Conservation (phyloP, 2,797 vertebrate genomes). For the Mallotus villosus region DNA sequence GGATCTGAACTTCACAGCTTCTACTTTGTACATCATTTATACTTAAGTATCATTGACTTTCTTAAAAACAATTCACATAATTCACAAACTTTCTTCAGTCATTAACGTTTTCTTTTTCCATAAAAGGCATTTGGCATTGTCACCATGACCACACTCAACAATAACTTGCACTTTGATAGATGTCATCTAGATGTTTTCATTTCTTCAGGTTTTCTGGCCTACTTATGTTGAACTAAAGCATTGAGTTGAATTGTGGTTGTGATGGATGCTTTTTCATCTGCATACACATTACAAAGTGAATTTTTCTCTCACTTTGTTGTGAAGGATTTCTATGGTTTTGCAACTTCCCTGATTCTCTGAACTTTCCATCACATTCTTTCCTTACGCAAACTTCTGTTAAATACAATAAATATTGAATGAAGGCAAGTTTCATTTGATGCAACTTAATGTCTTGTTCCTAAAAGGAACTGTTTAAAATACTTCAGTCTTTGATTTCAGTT, state of each 20-base stretch:
- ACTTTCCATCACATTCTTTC: conserved; percentile 34
- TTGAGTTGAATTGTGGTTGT: conserved; percentile 26
- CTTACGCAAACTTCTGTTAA: conserved; percentile 44
- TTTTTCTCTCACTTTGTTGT: conserved; percentile 15
- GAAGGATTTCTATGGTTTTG: conserved; percentile 14
- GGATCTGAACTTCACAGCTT: conserved; percentile 39
- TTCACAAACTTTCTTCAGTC: conserved; percentile 31
- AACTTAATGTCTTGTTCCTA: conserved; percentile 54
- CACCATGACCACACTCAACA: conserved; percentile 36
- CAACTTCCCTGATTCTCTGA: conserved; percentile 37
- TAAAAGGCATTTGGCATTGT: conserved; percentile 53
- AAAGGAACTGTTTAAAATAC: conserved; percentile 56
- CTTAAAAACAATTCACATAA: conserved; percentile 53
- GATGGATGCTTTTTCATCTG: conserved; percentile 39
- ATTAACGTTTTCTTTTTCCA: conserved; percentile 33
- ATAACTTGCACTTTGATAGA: conserved; percentile 26
- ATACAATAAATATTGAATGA: conserved; percentile 73
- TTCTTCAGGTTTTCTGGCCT: conserved; percentile 22
- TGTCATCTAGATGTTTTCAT: conserved; percentile 20
- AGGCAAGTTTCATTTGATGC: conserved; percentile 60
- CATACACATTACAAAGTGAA: conserved; percentile 23
- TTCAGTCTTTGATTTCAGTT: conserved; percentile 60
- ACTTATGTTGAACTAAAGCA: conserved; percentile 10
- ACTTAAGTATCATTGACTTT: conserved; percentile 48
- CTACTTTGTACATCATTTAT: conserved; percentile 46